Evolutionary conservation across 1,140 invertebrate genomes (phyloP).

Genomic region (Neodiprion pinetum): DNA sequence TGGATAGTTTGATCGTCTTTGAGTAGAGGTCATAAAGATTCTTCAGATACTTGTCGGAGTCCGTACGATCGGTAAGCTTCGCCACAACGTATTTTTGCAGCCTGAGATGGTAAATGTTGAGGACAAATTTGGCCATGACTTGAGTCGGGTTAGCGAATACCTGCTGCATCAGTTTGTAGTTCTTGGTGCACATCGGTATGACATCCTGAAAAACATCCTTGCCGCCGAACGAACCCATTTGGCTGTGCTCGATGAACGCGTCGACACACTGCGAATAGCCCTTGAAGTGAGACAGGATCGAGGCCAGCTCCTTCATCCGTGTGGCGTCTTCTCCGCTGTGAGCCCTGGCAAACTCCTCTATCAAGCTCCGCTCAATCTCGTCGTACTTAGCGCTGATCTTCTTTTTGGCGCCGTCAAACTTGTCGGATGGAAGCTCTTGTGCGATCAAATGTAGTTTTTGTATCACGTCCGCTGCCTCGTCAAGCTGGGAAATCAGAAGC

Average conservation of each 20-base stretch:
- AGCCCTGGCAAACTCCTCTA: conserved; percentile 93
- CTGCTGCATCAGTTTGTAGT: conserved; percentile 86
- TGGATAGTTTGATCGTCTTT: conserved; percentile 78
- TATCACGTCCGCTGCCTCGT: conserved; percentile 98
- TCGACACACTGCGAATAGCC: conserved; percentile 96
- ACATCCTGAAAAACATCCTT: conserved; percentile 93
- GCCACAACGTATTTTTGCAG: conserved; percentile 86
- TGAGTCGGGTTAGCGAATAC: conserved; percentile 97
- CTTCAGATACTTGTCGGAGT: conserved; percentile 87
- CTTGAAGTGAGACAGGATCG: conserved; percentile 93
- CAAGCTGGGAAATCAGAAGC: conserved; percentile 68
- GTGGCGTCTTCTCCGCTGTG: conserved; percentile 82
- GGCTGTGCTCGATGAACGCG: conserved; percentile 96
- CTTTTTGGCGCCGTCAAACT: conserved; percentile 88
- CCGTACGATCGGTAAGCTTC: conserved; percentile 78
- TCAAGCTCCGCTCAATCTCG: conserved; percentile 90
- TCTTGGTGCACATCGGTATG: conserved; percentile 88
- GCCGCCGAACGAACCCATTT: conserved; percentile 79
- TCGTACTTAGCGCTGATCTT: conserved; percentile 95
- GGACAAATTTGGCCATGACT: conserved; percentile 97
- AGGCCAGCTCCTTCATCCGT: conserved; percentile 93
- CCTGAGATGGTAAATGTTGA: conserved; percentile 95
- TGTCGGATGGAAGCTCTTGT: conserved; percentile 88
- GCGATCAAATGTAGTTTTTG: conserved; percentile 96
- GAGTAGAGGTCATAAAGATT: conserved; percentile 90